A percentile compares a stretch with the other conserved stretches of the same genome.
These are phyloP conservation scores for Acanthurus tractus DNA, from an alignment of 2,797 vertebrate genomes.

Conservation along the genomic window DNA sequence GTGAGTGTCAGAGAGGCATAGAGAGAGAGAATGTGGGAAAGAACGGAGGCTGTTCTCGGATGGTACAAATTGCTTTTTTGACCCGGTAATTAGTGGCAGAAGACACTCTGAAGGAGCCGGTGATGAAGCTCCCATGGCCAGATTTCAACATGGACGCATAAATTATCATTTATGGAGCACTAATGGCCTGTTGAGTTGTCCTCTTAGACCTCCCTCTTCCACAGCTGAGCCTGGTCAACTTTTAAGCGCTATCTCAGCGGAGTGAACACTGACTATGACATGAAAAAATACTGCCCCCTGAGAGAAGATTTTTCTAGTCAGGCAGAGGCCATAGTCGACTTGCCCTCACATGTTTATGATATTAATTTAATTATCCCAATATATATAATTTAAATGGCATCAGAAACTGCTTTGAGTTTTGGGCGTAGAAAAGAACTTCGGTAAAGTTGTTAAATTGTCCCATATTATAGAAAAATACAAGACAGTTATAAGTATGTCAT, in stretches of 20 bases:
- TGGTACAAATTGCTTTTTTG: slow-evolving; percentile 90
- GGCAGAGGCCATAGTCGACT: too few species aligned
- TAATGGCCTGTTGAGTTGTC: slow-evolving; percentile 83
- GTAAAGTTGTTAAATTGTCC: too few species aligned
- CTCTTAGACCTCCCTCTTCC: slow-evolving; percentile 66
- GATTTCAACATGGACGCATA: slow-evolving; percentile 83
- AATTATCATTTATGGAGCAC: slow-evolving; percentile 86
- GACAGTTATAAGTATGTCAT: too few species aligned
- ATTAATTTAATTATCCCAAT: too few species aligned
- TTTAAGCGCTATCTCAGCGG: slow-evolving; percentile 43
- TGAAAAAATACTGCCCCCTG: slow-evolving; percentile 45
- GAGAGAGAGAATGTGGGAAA: slow-evolving; percentile 56
- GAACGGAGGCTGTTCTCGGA: slow-evolving; percentile 81
- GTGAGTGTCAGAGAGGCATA: slow-evolving; percentile 10
- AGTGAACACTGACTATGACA: slow-evolving; percentile 50
- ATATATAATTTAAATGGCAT: too few species aligned
- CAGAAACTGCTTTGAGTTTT: too few species aligned
- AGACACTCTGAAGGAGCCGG: slow-evolving; percentile 80
- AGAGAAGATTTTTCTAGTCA: too few species aligned
- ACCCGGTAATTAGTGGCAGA: slow-evolving; percentile 87
- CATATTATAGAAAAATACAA: too few species aligned
- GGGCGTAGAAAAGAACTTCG: too few species aligned
- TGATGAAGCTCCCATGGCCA: slow-evolving; percentile 82
- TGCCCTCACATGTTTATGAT: too few species aligned
- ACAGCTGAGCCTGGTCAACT: slow-evolving; percentile 54